phyloP scores from a whole-genome alignment of 1,140 invertebrate genomes.

The Brachionus plicatilis region DNA sequence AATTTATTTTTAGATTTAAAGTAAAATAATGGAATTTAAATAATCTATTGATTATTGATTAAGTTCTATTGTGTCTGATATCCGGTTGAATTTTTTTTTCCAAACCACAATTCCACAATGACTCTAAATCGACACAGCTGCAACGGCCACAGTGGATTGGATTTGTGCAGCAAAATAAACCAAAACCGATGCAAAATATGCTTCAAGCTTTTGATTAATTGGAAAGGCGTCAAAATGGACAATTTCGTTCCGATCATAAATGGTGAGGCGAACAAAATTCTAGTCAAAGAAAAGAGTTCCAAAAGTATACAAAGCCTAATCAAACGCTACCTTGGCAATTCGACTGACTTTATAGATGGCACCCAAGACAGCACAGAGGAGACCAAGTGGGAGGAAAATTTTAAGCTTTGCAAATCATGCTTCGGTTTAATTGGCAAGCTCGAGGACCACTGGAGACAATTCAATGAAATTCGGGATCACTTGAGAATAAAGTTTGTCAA shows the following conservation, averaged over 20 bases:
- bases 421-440: background rate
- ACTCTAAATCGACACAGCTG: background rate
- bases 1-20: conserved; percentile 9
- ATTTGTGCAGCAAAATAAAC: background rate
- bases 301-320: background rate
- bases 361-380: background rate
- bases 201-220: background rate
- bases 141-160: background rate
- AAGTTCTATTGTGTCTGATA: background rate
- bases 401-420: conserved; percentile 13
- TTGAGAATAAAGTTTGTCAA: background rate
- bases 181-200: conserved; percentile 21
- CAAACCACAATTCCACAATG: background rate
- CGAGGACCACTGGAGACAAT: background rate
- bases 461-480: background rate
- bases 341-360: background rate
- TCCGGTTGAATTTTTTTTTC: background rate
- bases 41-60: conserved; percentile 5
- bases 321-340: background rate
- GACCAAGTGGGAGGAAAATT: background rate
- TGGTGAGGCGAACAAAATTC: background rate
- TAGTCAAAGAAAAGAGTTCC: conserved; percentile 4
- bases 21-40: conserved; percentile 12
- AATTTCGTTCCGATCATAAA: background rate
- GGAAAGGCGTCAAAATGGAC: conserved; percentile 23